A percentile compares a stretch with the other conserved stretches of the same genome.
phyloP scores from a whole-genome alignment of 1,140 invertebrate genomes.

The Musca vetustissima region DNA sequence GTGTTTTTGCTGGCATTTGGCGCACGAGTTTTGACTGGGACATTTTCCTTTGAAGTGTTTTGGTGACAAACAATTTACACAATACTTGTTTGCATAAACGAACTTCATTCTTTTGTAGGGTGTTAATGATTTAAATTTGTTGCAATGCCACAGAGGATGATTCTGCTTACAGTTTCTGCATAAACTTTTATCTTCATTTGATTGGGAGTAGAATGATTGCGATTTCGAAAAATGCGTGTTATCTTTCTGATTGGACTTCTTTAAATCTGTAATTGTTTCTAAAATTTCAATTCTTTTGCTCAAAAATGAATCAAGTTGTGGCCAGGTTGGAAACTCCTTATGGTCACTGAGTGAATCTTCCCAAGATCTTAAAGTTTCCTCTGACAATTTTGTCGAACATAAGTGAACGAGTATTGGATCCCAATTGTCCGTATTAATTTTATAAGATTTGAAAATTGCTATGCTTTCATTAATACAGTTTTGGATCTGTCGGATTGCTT shows the following conservation, averaged over 20 bases:
- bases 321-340: background rate
- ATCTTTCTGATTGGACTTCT: background rate
- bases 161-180: constrained; percentile 9
- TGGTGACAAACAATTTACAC: background rate
- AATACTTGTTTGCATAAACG: constrained; percentile 9
- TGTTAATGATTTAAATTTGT: background rate
- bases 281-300: background rate
- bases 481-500: background rate
- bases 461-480: background rate
- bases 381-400: background rate
- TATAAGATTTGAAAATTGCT: background rate
- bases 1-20: background rate
- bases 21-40: background rate
- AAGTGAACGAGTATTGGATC: background rate
- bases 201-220: background rate
- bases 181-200: background rate
- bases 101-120: background rate
- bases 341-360: background rate
- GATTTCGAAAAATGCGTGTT: background rate
- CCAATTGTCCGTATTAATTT: background rate
- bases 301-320: no score
- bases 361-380: background rate
- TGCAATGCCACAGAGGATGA: background rate
- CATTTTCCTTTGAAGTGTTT: constrained; percentile 1
- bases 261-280: background rate